Conservation (phyloP, 1,140 invertebrate genomes). For the Polypedilum pembai region DNA sequence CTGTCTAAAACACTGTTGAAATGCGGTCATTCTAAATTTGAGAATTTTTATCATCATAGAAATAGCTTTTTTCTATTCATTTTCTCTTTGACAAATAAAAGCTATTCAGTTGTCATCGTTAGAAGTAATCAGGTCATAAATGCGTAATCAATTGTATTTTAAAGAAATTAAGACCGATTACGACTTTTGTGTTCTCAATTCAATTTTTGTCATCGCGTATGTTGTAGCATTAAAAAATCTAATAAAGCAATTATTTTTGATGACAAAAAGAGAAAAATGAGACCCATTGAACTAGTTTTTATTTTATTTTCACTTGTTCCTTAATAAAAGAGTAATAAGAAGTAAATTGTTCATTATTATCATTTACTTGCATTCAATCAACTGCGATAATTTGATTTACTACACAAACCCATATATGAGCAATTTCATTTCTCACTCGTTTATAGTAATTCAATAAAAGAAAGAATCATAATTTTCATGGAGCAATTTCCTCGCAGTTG, state of each 20-base stretch:
- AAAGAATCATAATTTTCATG: neutral
- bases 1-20: no score
- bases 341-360: no score
- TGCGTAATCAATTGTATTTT: no score
- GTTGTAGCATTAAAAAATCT: neutral
- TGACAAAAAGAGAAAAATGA: neutral
- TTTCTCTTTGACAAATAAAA: no score
- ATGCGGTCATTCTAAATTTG: no score
- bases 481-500: neutral
- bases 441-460: neutral
- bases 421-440: neutral
- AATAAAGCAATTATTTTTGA: conserved; percentile 13
- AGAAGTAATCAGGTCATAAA: no score
- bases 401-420: neutral
- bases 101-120: no score
- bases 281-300: conserved; percentile 10
- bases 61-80: no score
- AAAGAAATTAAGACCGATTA: no score
- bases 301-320: neutral
- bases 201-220: neutral
- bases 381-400: neutral
- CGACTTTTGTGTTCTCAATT: no score
- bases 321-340: no score
- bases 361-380: neutral
- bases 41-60: no score